Base-by-base conservation (phyloP, 2,113 vertebrate species). In the Ictalurus punctatus region DNA sequence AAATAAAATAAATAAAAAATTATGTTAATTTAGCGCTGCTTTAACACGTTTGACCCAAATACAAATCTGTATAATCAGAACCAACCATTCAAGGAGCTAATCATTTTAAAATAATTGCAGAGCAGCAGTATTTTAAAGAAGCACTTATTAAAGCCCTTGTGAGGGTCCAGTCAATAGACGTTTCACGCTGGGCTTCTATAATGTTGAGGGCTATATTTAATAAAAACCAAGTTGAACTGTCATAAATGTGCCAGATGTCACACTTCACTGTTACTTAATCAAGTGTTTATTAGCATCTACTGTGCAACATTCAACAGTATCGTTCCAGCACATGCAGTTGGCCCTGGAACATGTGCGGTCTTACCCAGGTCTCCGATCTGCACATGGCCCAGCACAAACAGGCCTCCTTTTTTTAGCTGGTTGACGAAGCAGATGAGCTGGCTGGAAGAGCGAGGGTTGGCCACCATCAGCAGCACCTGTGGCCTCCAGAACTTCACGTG, bases 401-500 rank as follows among this genome's bases (percentile, higher is more conserved):
- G 94, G 1, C 96, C 96, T 13, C 96, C 96, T 90, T 97, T 97
- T 93, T 97, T 97, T 86, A 97, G 89, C 94, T 97, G 96, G 93
- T 97, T 97, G 86, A 96, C 94, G 65, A 97, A 97, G 90, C 94
- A 93, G 91, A 97, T 96, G 90, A 97, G 96, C 90, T 96, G 96
- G 85, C 94, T 95, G 86, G 95, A 96, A 0, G 96, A 96, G 37
- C 96, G 96, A 1, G 96, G 96, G 91, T 97, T 97, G 73, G 96
- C 93, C 86, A 97, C 96, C 96, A 97, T 96, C 34, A 97, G 89
- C 90, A 97, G 80, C 58, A 97, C 95, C 93, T 97, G 96, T 0
- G 96, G 96, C 91, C 96, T 92, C 96, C 96, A 97, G 94, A 97
- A 97, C 93, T 97, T 97, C 87, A 97, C 96, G 0, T 97, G 96